phyloP scores from a whole-genome alignment of 2,888 invertebrate species.

The Hetaerina titia region DNA sequence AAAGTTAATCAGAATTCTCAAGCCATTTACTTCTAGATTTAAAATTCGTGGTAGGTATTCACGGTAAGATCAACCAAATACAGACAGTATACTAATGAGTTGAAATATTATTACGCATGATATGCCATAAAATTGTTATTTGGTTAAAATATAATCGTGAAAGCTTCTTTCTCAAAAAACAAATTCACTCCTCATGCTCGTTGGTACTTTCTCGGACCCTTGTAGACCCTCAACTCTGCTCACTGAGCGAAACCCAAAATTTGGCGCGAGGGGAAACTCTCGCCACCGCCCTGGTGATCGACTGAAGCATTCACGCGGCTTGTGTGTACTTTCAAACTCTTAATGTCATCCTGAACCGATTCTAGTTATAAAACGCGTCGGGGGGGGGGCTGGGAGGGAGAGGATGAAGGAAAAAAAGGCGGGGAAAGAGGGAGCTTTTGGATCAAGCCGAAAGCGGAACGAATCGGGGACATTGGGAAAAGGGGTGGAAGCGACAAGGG shows the following conservation, averaged over 20 bases:
- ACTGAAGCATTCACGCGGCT: not conserved
- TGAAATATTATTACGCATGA: too few relatives aligned
- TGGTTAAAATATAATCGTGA: too few relatives aligned
- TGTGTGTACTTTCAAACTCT: not conserved
- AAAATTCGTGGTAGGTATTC: too few relatives aligned
- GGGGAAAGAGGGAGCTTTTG: not conserved
- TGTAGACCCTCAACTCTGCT: not conserved
- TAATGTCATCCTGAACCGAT: not conserved
- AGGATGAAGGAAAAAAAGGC: not conserved
- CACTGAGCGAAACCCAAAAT: not conserved
- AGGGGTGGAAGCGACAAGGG: not conserved
- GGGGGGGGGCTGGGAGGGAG: not conserved
- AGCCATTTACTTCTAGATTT: too few relatives aligned
- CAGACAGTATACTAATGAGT: too few relatives aligned
- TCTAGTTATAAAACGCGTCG: constrained; percentile 14
- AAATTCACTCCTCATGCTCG: too few relatives aligned
- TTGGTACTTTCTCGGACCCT: too few relatives aligned
- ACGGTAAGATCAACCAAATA: too few relatives aligned
- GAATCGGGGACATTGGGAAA: constrained; percentile 36
- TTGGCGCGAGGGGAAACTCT: not conserved
- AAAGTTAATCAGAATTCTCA: too few relatives aligned
- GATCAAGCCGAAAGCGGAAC: constrained; percentile 42
- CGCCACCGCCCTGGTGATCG: not conserved
- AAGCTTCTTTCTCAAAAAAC: too few relatives aligned
- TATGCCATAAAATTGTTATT: too few relatives aligned